Base-by-base conservation (phyloP, 2,888 invertebrate genomes). In the Odontomyia ornata region DNA sequence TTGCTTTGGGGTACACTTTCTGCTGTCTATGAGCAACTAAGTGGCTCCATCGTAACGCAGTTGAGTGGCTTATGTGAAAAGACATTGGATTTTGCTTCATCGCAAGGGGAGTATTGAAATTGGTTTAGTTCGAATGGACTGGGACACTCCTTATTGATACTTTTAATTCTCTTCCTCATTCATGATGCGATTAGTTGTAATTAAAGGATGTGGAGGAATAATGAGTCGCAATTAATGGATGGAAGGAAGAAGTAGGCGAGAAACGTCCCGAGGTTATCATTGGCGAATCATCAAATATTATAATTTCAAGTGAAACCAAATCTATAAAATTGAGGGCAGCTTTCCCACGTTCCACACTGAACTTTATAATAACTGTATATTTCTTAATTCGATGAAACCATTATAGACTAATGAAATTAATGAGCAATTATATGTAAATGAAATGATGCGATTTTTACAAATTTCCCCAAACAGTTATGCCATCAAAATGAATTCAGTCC, bases 21-120 rank as follows among this genome's bases (percentile, higher is more conserved):
- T 36, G 64, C 28, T 18, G 36, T 65, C 30, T 65, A 3, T 36
- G n/a, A n/a, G 13, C 30, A 36, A 4, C 65, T 1, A 11, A 30
- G 65, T 36, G 65, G 30, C 36, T 65, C 65, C 65, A 36, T 30
- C 36, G 18, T 65, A 43, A 65, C 36, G 65, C 36, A 43, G 36
- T 65, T 65, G 36, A 36, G 65, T 65, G 65, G 65, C 36, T 65
- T 11, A 36, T 65, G 36, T 36, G 65, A 11, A n/a, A 11, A 60
- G 18, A 21, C 18, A 60, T 60, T 4, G 25, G 57, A 52, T 9
- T 18, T 52, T 52, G 5, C 52, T 15, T 5, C 9, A 9, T 36
- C 52, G 3, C 52, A 15, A 52, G 52, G 52, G 52, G 15, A 15
- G 52, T n/a, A n/a, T n/a, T n/a, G n/a, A n/a, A n/a, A 2, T 18